Base-by-base conservation (phyloP, 2,888 invertebrate species). In the Cybosia mesomella region DNA sequence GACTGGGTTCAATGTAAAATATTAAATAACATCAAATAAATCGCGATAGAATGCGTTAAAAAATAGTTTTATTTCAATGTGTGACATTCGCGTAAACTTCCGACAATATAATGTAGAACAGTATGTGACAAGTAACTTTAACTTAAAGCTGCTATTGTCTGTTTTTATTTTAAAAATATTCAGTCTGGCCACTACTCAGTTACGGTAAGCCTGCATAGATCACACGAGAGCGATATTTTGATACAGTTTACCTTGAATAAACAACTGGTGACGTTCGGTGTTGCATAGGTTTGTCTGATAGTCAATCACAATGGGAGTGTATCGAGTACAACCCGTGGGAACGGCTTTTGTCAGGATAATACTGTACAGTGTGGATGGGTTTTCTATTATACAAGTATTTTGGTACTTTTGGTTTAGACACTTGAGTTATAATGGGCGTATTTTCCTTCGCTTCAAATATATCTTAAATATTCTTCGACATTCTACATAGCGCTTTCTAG, bases 261-360 rank as follows among this genome's bases (percentile, higher is more conserved):
- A 67, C 67, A 62, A 34, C 57, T 57, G 21, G 55, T 61, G 34
- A n/a, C 10, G 53, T 18, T 28, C 10, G 21, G 13, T 0, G 34
- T 58, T 10, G 32, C 22, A 57, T 53, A 55, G 53, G 24, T 58
- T 24, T 49, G 34, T 57, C 24, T 36, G 57, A 13, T 58, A 13
- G 36, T 53, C n/a, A 43, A 39, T 36, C 36, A 63, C 62, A 63
- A 67, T 67, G 34, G 58, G 34, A 67, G 58, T 53, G 58, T 15
- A 63, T 54, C 1, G 53, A 34, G 63, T 8, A 39, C 53, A 53
- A 63, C 28, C 36, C 67, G 63, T 67, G 67, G 63, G 63, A 67
- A 67, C 11, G 1, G 34, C 28, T 32, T 58, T 58, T 63, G 24
- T 53, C 8, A 49, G 67, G 43, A 54, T 39, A n/a, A 32, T 22